Evolutionary conservation across 2,888 invertebrate genomes (phyloP).

Genomic region (Clepsis dumicolana): DNA sequence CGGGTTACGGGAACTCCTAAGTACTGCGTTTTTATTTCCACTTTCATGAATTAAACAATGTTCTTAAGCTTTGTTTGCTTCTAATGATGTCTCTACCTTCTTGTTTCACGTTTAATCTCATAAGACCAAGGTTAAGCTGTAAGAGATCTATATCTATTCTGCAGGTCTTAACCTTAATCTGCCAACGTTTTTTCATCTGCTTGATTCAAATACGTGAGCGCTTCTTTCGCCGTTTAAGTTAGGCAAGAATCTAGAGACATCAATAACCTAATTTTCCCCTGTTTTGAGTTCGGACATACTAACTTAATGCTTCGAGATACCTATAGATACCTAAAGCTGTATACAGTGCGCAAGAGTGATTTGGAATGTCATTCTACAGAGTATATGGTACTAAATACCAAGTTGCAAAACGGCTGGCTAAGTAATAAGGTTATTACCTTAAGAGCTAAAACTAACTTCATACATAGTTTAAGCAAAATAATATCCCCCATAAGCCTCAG

Average conservation of each 20-base stretch:
- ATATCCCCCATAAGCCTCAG: neutral
- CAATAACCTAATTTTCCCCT: neutral
- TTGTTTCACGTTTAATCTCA: neutral
- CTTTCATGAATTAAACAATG: neutral
- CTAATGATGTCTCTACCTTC: neutral
- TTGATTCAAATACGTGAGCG: neutral
- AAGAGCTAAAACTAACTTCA: neutral
- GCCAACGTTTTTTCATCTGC: neutral
- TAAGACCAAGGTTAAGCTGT: neutral
- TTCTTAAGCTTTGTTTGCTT: neutral
- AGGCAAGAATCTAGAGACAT: neutral
- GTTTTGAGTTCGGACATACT: neutral
- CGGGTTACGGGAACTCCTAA: slow-evolving; percentile 3
- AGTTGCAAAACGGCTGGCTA: neutral
- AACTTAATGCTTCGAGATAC: neutral
- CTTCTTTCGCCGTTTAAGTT: neutral
- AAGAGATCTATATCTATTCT: neutral
- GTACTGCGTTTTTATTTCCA: neutral
- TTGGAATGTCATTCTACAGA: neutral
- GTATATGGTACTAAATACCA: neutral
- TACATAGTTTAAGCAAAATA: neutral
- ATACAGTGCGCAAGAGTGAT: neutral
- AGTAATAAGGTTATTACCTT: neutral
- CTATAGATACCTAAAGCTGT: neutral
- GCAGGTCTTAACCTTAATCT: neutral